Evolutionary conservation across 2,113 vertebrate genomes (phyloP), one percentile per base, ranked within the genome.

Genomic region (Nycticryphes semicollaris): DNA sequence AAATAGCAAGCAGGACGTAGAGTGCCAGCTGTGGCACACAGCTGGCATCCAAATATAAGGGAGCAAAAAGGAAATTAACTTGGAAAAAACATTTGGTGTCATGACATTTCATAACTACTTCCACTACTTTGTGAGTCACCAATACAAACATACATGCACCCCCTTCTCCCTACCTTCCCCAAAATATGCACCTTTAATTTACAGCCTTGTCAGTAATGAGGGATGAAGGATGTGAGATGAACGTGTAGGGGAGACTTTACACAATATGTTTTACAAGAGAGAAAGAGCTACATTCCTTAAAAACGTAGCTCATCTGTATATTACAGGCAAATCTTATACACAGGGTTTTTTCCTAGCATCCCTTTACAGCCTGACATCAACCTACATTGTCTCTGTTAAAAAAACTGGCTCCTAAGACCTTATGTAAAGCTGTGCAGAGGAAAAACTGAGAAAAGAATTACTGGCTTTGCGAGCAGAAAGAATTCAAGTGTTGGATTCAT

Each of bases 401-500:
- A 83, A 90, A 75, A 13, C 12, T 30, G 39, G 14, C 35, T 93
- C 7, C 1, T 72, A 56, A 92, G 45, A 82, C 24, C 11, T 66
- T 56, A 68, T 0, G 9, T 84, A 67, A 75, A 66, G 53, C 30
- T 66, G 39, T 45, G n/a, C 47, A 33, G 78, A 47, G 69, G 72
- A 62, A 88, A 21, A 89, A 79, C 67, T 90, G 59, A 59, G 69
- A 86, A 47, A 96, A 85, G 19, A 59, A 20, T 57, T 83, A 53
- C 33, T 73, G 68, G 33, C 45, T 54, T 53, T 63, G n/a, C 16
- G 14, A 89, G 50, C 50, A 77, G 68, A 78, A 84, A 63, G 43
- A 95, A 85, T 83, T 83, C 14, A 51, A n/a, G 19, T 28, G 27
- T 86, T 43, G 43, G 35, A 25, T 79, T 57, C 1, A 0, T 76